Evolutionary conservation across 2,113 vertebrate species (phyloP).

Genomic region (Glaucidium brasilianum): DNA sequence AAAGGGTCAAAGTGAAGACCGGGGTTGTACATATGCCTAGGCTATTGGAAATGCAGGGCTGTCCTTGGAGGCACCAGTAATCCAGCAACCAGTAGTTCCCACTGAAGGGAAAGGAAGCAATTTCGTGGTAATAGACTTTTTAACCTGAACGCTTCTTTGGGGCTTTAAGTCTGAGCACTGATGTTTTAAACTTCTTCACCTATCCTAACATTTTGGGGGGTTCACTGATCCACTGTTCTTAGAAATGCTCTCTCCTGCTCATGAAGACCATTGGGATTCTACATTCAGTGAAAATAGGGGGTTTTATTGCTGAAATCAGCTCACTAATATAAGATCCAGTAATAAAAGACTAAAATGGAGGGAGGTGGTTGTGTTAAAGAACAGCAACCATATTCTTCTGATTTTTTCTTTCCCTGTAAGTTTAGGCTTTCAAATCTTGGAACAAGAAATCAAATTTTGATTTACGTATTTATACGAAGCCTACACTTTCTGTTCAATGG

Average conservation of each 20-base stretch:
- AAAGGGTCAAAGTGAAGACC: background rate
- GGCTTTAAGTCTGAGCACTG: background rate
- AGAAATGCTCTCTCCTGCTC: background rate
- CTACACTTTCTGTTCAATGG: background rate
- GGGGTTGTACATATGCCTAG: too few species aligned
- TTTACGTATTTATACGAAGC: background rate
- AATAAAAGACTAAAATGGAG: background rate
- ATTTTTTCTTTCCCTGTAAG: background rate
- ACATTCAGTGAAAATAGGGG: background rate
- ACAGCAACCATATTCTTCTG: background rate
- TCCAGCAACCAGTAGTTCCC: background rate
- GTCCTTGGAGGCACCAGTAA: background rate
- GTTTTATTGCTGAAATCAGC: background rate
- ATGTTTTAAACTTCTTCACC: background rate
- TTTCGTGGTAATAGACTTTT: background rate
- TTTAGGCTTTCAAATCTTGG: background rate
- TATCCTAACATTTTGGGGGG: rapidly evolving
- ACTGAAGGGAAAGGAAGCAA: background rate
- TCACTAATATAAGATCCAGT: background rate
- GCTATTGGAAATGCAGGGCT: background rate
- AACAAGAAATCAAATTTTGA: background rate
- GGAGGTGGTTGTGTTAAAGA: background rate
- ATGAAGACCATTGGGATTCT: background rate
- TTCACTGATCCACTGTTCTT: background rate
- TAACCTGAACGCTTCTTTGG: background rate